A percentile compares a stretch with the other conserved stretches of the same genome.
Conservation (phyloP, 1,140 invertebrate genomes). For the Drosophila guanche region DNA sequence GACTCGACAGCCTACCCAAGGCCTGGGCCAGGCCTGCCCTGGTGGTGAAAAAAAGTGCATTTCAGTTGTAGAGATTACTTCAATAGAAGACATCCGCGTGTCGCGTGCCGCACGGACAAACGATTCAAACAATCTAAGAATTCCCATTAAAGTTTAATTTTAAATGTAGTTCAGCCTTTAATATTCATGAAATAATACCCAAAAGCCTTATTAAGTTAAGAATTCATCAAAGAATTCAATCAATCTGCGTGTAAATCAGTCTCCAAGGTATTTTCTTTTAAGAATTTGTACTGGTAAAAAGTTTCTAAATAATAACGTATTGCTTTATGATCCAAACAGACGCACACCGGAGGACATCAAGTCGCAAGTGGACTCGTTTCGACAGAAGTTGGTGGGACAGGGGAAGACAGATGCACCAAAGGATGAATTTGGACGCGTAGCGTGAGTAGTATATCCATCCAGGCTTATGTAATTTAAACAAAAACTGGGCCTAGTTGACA, state of each 20-base stretch:
- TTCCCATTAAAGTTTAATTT: conserved; percentile 4
- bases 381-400: conserved; percentile 89
- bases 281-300: not conserved
- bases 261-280: conserved; percentile 43
- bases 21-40: conserved; percentile 34
- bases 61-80: conserved; percentile 81
- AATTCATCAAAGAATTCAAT: not conserved
- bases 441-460: conserved; percentile 86
- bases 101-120: conserved; percentile 17
- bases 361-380: conserved; percentile 91
- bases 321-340: conserved; percentile 83
- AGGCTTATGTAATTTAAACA: conserved; percentile 69
- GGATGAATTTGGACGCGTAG: conserved; percentile 90
- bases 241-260: not conserved
- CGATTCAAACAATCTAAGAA: conserved; percentile 6
- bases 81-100: conserved; percentile 59
- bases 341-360: conserved; percentile 91
- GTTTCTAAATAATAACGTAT: not conserved
- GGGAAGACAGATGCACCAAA: conserved; percentile 85
- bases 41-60: conserved; percentile 79
- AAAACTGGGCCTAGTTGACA: conserved; percentile 52
- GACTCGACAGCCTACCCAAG: not conserved
- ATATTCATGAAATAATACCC: no score
- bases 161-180: conserved; percentile 10
- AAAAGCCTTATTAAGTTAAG: no score